These are phyloP conservation scores for Zygogramma bicolorata DNA, from an alignment of 2,888 invertebrate genomes.

Conservation along the genomic window DNA sequence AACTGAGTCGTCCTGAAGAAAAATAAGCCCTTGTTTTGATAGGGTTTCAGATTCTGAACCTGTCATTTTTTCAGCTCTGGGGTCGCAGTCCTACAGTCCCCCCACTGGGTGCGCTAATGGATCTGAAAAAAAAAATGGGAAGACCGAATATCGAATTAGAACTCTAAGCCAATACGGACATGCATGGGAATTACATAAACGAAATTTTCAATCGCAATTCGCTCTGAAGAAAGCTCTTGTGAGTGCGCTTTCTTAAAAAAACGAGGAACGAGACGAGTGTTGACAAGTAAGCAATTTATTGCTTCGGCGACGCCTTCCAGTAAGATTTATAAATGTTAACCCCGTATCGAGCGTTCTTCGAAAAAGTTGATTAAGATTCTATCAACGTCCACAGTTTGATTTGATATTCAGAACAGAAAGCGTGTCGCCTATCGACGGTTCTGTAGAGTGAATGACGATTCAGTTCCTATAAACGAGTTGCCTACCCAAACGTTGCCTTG, in stretches of 20 bases:
- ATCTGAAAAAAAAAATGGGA: too few relatives aligned
- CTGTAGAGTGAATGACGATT: conserved; percentile 5
- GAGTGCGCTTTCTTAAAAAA: background rate
- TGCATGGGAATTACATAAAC: too few relatives aligned
- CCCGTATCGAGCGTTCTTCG: conserved; percentile 5
- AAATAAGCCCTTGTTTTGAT: too few relatives aligned
- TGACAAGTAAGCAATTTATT: conserved; percentile 1
- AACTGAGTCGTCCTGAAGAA: too few relatives aligned
- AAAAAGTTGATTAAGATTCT: conserved; percentile 8
- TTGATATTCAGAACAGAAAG: conserved; percentile 12
- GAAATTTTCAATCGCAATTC: background rate
- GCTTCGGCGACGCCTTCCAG: background rate
- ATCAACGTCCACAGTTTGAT: conserved; percentile 9
- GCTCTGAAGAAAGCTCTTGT: background rate
- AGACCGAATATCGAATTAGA: too few relatives aligned
- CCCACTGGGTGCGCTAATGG: too few relatives aligned
- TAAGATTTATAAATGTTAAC: conserved; percentile 3
- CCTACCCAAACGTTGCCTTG: conserved; percentile 6
- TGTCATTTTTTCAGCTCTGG: too few relatives aligned
- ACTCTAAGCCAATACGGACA: too few relatives aligned
- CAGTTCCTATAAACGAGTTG: background rate
- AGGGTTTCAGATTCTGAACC: too few relatives aligned
- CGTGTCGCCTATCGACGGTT: conserved; percentile 11
- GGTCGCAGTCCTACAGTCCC: too few relatives aligned
- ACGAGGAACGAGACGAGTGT: background rate